Evolutionary conservation across 2,113 vertebrate genomes (phyloP), one percentile per base, ranked within the genome.

Genomic region (Chauna torquata): DNA sequence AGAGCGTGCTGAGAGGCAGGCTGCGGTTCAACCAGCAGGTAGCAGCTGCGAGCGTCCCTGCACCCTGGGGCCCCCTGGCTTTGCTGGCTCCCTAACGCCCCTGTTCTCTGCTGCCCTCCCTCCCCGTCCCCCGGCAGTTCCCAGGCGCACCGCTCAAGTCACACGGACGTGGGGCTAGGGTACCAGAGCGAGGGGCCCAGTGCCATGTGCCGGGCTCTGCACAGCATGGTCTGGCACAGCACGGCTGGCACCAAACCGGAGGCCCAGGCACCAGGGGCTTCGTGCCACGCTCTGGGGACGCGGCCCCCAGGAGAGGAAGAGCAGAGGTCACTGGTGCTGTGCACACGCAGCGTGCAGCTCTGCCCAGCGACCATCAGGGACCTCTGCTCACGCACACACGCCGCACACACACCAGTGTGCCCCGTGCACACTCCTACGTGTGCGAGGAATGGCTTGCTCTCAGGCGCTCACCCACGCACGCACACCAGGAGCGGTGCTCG

Each of bases 251-350:
- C 68, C 88, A n/a, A 80, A 83, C 9, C 11, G 28, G 62, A 71
- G 65, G 40, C 76, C 47, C 64, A 7, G 54, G 1, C 13, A 1
- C 8, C 34, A 17, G 79, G 57, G 50, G 11, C 54, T 65, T 23
- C 0, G 6, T 54, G 80, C 93, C 88, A 58, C 1, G 0, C 59
- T 49, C 4, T 0, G 71, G 91, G 92, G 3, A 6, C 12, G 15
- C 12, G 0, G 82, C 54, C 82, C 86, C 82, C 8, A 3, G 83
- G 69, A 76, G 70, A 36, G 44, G 86, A 75, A 1, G 32, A 23
- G 54, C 86, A 52, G 76, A 71, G 72, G 68, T 62, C 85, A 19
- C 54, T 13, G 55, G 85, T 66, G 90, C 92, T 86, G 85, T 7
- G 79, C 81, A 44, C 3, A 1, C 85, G 80, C 65, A 32, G 38